Evolutionary conservation across 2,888 invertebrate genomes (phyloP).

Genomic region (Ctenicera cuprea): DNA sequence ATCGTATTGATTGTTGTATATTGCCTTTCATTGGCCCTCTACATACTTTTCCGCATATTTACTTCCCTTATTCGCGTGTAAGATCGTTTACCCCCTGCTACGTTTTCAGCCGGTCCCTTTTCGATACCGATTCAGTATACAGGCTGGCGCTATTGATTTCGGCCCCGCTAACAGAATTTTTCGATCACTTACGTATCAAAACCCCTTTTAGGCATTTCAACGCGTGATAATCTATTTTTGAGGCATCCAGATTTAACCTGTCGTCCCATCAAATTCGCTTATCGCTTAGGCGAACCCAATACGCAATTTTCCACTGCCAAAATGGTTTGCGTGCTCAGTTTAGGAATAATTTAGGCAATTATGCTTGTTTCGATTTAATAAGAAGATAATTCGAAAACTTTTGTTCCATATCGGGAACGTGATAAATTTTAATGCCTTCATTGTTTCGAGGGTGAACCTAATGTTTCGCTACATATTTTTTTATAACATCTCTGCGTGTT

Average conservation of each 20-base stretch:
- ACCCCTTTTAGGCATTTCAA: constrained; percentile 18
- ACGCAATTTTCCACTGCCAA: background rate
- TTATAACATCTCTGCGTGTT: constrained; percentile 12
- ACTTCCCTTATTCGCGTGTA: constrained; percentile 15
- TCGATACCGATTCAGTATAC: constrained; percentile 15
- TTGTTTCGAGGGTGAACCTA: constrained; percentile 2
- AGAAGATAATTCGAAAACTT: constrained; percentile 27
- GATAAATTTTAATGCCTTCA: constrained; percentile 30
- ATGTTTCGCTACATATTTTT: background rate
- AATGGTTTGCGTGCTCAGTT: constrained; percentile 18
- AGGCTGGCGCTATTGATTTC: constrained; percentile 15
- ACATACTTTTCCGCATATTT: constrained; percentile 22
- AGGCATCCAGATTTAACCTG: constrained; percentile 9
- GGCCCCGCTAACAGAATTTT: constrained; percentile 8
- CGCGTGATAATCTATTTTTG: constrained; percentile 25
- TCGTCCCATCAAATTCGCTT: constrained; percentile 7
- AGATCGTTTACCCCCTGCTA: constrained; percentile 20
- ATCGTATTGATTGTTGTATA: background rate
- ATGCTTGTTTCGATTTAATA: constrained; percentile 31
- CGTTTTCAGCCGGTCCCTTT: constrained; percentile 7
- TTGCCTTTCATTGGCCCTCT: constrained; percentile 1
- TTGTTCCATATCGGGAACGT: constrained; percentile 12
- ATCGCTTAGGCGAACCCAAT: background rate
- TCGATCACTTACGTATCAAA: constrained; percentile 19
- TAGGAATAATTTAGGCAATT: constrained; percentile 32